Base-by-base conservation (phyloP, 2,888 invertebrate genomes). In the Mactromeris polynyma region DNA sequence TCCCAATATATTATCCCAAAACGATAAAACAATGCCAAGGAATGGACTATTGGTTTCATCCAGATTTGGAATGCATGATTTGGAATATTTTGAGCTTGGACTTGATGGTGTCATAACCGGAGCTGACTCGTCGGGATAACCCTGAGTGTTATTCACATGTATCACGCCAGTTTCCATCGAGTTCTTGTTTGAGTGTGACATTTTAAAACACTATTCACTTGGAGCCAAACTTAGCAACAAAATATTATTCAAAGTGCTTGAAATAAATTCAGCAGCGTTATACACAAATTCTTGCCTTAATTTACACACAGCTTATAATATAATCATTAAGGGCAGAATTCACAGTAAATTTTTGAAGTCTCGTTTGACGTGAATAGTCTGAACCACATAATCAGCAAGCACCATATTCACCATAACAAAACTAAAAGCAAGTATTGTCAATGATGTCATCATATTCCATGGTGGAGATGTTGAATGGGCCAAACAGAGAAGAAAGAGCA, bases 1-100 rank as follows among this genome's bases (percentile, higher is more conserved):
- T 26, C 96, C 96, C 14, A 96, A 92, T 85, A 96, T 96, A 87
- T 96, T 96, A 91, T 96, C 96, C 96, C 96, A 96, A 86, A 95
- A 94, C 64, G 95, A 94, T 31, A 96, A 91, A 19, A 95, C 89
- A 7, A 96, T 83, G 6, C 94, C 94, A 40, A 89, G 89, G 36
- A 95, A 91, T 82, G 95, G 93, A 42, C 89, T 87, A 2, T 88
- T 84, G 36, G 93, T 92, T 69, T 94, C 92, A 26, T 90, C 84
- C 21, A 94, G 90, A 26, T 92, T 89, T 2, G 83, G 79, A 33
- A 96, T 88, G 40, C 89, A 88, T 21, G 95, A 93, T 77, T 94
- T 94, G 17, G 94, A 91, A 90, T 94, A 96, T 38, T 91, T 93
- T 9, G 95, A 95, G 82, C 95, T 94, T 26, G 96, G 96, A 83